Evolutionary conservation across 2,888 invertebrate species (phyloP).

Genomic region (Hemicrepidius hirtus): DNA sequence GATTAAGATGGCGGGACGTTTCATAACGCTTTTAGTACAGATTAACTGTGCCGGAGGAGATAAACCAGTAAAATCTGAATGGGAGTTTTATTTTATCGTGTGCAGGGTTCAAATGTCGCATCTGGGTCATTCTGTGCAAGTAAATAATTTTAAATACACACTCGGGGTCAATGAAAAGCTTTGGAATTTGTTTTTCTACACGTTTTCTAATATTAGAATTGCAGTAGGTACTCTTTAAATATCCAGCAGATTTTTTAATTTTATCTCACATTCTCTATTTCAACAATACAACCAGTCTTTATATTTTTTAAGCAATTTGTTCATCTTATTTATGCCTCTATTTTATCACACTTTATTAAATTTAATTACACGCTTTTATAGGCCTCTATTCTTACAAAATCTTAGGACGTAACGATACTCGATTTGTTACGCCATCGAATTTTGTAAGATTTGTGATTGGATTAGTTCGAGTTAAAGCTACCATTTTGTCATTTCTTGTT

Average conservation of each 20-base stretch:
- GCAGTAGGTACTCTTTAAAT: conserved; percentile 27
- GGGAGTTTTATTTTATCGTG: conserved; percentile 5
- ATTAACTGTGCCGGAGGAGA: conserved; percentile 5
- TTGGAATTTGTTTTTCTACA: conserved; percentile 38
- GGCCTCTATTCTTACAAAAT: no score
- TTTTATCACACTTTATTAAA: no score
- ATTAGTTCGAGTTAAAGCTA: no score
- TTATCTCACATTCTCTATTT: conserved; percentile 3
- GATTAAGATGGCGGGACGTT: conserved; percentile 22
- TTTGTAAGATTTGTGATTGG: no score
- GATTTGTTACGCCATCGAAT: no score
- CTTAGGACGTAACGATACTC: no score
- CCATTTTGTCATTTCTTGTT: no score
- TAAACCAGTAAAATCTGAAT: neutral
- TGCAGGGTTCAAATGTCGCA: conserved; percentile 14
- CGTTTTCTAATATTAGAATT: conserved; percentile 33
- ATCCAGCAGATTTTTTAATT: conserved; percentile 24
- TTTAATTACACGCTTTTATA: no score
- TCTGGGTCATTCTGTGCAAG: conserved; percentile 18
- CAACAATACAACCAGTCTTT: neutral
- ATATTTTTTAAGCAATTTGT: no score
- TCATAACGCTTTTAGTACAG: neutral
- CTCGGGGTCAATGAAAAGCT: conserved; percentile 37
- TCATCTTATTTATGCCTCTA: no score
- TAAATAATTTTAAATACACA: conserved; percentile 18